Conservation (phyloP, 2,888 invertebrate genomes). For the Podabrus alpinus region DNA sequence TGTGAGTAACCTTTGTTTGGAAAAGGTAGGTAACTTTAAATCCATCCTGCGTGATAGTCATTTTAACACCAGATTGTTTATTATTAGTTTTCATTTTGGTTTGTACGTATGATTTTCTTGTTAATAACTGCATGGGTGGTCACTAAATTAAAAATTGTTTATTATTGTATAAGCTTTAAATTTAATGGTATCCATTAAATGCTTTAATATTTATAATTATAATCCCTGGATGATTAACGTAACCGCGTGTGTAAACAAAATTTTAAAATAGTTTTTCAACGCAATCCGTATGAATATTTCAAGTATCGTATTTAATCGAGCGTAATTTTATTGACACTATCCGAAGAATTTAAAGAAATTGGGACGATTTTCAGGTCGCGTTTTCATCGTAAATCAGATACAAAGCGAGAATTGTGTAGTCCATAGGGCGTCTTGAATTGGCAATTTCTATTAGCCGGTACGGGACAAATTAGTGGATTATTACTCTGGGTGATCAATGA, state of each 20-base stretch:
- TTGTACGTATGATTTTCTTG: constrained; percentile 23
- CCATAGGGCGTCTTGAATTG: constrained; percentile 43
- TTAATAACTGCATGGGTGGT: constrained; percentile 24
- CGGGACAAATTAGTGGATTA: constrained; percentile 57
- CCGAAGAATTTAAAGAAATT: constrained; percentile 17
- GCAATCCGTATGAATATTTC: constrained; percentile 8
- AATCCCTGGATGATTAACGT: neutral
- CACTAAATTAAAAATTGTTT: constrained; percentile 13
- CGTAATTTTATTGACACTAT: constrained; percentile 16
- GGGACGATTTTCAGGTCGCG: constrained; percentile 44
- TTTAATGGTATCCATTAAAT: constrained; percentile 3
- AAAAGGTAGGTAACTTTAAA: constrained; percentile 30
- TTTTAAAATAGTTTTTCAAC: neutral
- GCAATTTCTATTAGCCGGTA: constrained; percentile 53
- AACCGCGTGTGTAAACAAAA: neutral
- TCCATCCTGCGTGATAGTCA: constrained; percentile 24
- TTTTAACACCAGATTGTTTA: constrained; percentile 19
- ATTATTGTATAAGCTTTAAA: constrained; percentile 9
- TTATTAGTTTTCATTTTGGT: constrained; percentile 29
- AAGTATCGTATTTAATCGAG: constrained; percentile 21
- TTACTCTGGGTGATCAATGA: constrained; percentile 56
- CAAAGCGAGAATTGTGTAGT: constrained; percentile 37
- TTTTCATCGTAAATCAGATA: constrained; percentile 53
- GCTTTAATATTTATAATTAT: neutral
- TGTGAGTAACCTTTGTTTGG: constrained; percentile 36